Conservation (phyloP, 2,113 vertebrate species). For the Pachypanchax playfairii region DNA sequence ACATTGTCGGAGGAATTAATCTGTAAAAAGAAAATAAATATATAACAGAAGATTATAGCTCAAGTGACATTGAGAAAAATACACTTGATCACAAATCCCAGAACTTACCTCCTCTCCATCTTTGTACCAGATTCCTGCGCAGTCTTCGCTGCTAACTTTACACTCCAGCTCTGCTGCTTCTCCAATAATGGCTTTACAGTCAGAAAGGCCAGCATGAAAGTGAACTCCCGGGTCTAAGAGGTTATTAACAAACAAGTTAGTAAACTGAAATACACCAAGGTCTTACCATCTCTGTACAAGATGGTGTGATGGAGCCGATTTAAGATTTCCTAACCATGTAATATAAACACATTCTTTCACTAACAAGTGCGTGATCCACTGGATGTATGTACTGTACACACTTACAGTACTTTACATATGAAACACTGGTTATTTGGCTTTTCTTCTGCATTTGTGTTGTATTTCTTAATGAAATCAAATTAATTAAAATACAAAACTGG, state of each 20-base stretch:
- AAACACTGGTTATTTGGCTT: not conserved
- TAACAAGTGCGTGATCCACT: too few species aligned
- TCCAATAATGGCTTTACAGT: constrained; percentile 79
- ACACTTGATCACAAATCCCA: not conserved
- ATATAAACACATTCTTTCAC: not conserved
- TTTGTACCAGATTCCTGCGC: constrained; percentile 85
- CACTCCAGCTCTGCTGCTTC: constrained; percentile 82
- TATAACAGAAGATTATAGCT: not conserved
- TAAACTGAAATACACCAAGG: not conserved
- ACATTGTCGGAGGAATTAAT: constrained; percentile 78
- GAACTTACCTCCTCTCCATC: constrained; percentile 84
- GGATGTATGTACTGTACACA: constrained; percentile 1
- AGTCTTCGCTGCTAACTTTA: constrained; percentile 79
- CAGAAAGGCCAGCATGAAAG: constrained; percentile 82
- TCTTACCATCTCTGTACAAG: not conserved
- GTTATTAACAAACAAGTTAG: constrained; percentile 52
- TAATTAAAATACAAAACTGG: constrained; percentile 7
- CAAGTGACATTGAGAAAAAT: not conserved
- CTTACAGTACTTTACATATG: constrained; percentile 46
- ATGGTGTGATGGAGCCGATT: constrained; percentile 1
- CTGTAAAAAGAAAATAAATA: constrained; percentile 62
- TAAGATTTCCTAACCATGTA: constrained; percentile 4
- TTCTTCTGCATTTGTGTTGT: constrained; percentile 7
- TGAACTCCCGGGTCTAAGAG: constrained; percentile 77
- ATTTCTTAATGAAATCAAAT: constrained; percentile 32